Evolutionary conservation across 2,888 invertebrate species (phyloP).

Genomic region (Tenthredo notha): DNA sequence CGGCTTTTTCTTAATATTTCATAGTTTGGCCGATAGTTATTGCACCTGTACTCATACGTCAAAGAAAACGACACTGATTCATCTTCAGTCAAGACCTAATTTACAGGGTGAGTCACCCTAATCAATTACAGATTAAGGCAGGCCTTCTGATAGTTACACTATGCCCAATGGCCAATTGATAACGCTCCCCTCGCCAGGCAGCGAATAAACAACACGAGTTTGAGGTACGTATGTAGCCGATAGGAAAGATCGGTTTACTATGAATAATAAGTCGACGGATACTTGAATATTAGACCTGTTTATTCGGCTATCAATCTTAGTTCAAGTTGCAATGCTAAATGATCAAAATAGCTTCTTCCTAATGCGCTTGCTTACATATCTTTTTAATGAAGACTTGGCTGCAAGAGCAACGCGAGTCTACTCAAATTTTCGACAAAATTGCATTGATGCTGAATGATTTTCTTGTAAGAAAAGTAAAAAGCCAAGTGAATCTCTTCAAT

Average conservation of each 20-base stretch:
- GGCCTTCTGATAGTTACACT: background rate
- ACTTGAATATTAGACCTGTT: background rate
- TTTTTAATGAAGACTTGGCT: background rate
- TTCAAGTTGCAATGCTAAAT: background rate
- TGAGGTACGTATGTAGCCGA: slow-evolving; percentile 5
- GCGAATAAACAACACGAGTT: background rate
- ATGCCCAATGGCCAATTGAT: background rate
- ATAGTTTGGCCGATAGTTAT: background rate
- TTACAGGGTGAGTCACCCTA: background rate
- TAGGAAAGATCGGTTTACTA: background rate
- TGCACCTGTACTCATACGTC: background rate
- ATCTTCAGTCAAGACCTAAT: background rate
- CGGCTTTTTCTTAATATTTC: background rate
- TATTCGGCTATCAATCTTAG: background rate
- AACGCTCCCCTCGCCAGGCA: background rate
- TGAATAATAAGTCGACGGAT: background rate
- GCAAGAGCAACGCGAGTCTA: background rate
- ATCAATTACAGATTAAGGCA: background rate
- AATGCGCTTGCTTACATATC: background rate
- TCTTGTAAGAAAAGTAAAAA: background rate
- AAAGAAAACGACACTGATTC: background rate
- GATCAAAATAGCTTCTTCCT: background rate
- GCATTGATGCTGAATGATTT: background rate
- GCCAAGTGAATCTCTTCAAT: background rate
- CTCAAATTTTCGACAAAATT: background rate